Conservation (phyloP, 2,888 invertebrate species). For the Leptura quadrifasciata region DNA sequence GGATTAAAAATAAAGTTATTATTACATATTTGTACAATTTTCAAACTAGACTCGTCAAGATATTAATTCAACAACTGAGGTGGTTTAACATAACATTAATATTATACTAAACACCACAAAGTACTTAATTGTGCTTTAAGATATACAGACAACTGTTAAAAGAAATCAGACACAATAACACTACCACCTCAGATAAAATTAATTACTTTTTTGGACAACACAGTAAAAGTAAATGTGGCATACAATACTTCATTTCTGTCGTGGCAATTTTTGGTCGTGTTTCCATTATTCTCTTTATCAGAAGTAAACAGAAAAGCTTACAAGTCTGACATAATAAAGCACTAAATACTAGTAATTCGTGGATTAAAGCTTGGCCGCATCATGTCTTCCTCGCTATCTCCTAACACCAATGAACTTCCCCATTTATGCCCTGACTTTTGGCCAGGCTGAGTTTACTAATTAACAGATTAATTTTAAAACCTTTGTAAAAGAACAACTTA, state of each 20-base stretch:
- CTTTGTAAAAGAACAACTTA: constrained; percentile 35
- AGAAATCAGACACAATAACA: background rate
- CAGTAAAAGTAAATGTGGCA: constrained; percentile 1
- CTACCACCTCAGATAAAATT: background rate
- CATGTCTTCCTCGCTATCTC: constrained; percentile 46
- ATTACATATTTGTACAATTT: no score
- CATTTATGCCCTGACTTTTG: constrained; percentile 39
- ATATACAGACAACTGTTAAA: background rate
- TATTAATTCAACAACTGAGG: no score
- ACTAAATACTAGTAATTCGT: constrained; percentile 53
- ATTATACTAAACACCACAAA: no score
- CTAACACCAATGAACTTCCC: constrained; percentile 42
- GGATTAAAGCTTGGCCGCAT: constrained; percentile 51
- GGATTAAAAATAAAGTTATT: no score
- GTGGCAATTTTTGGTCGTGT: constrained; percentile 26
- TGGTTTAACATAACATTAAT: no score
- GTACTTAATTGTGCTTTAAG: no score
- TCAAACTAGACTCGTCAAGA: no score
- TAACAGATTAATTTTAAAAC: constrained; percentile 49
- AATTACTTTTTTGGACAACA: background rate
- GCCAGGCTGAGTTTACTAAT: constrained; percentile 45
- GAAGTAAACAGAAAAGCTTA: constrained; percentile 45
- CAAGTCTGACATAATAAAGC: constrained; percentile 48
- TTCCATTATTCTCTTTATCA: constrained; percentile 53
- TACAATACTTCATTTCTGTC: constrained; percentile 11